These are phyloP conservation scores for Puffinus mauretanicus DNA, from an alignment of 2,113 vertebrate genomes.

Conservation along the genomic window DNA sequence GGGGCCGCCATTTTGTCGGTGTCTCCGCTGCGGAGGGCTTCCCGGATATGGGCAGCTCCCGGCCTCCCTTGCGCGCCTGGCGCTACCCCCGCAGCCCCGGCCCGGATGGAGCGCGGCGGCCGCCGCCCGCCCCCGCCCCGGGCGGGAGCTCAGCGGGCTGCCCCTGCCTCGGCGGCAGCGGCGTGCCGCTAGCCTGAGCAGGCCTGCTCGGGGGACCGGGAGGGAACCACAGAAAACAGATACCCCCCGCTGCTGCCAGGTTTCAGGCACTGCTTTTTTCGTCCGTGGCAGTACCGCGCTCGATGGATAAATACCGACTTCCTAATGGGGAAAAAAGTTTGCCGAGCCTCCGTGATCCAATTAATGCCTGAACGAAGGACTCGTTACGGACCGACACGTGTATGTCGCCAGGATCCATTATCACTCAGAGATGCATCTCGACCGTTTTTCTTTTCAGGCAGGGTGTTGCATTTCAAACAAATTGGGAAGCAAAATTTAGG, in stretches of 20 bases:
- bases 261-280: rapidly evolving
- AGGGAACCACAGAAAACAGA: no score
- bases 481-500: rapidly evolving
- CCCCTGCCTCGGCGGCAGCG: neutral
- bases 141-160: neutral
- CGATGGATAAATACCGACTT: rapidly evolving
- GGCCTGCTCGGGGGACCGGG: no score
- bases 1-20: constrained; percentile 68
- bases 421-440: rapidly evolving
- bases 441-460: rapidly evolving
- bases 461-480: rapidly evolving
- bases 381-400: rapidly evolving
- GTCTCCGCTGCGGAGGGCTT: constrained; percentile 11
- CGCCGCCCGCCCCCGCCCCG: neutral
- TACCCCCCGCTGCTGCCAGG: rapidly evolving
- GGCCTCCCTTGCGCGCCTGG: constrained; percentile 24
- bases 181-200: rapidly evolving
- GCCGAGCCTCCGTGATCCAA: no score
- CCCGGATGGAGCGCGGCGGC: neutral
- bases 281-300: rapidly evolving
- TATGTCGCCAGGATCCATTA: neutral
- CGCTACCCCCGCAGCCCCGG: neutral
- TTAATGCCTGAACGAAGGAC: neutral
- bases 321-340: rapidly evolving
- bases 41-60: constrained; percentile 66